Conservation (phyloP, 2,888 invertebrate genomes). For the Beris morrisii region DNA sequence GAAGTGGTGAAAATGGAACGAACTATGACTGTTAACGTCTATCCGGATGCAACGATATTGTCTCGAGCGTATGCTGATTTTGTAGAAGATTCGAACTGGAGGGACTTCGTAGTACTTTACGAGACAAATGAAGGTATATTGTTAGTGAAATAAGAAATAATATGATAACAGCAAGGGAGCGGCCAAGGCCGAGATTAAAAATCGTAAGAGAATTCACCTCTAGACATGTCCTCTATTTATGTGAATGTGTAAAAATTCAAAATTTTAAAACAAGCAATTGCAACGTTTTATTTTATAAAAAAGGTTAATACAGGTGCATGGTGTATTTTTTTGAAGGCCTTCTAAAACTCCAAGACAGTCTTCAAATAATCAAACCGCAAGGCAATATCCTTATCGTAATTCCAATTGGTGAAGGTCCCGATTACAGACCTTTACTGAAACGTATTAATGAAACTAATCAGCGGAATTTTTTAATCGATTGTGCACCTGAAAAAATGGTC, state of each 20-base stretch:
- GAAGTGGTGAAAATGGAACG: conserved; percentile 55
- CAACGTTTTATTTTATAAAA: too few relatives aligned
- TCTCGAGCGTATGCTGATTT: conserved; percentile 74
- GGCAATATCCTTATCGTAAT: conserved; percentile 69
- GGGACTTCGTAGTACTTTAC: conserved; percentile 77
- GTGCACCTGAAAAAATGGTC: conserved; percentile 67
- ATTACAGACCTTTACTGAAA: conserved; percentile 71
- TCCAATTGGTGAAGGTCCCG: conserved; percentile 60
- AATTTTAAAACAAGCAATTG: too few relatives aligned
- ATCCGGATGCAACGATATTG: conserved; percentile 67
- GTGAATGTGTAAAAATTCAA: too few relatives aligned
- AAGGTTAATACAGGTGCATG: too few relatives aligned
- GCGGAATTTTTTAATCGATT: conserved; percentile 76
- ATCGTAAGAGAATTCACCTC: too few relatives aligned
- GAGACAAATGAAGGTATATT: conserved; percentile 74
- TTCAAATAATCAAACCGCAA: conserved; percentile 62
- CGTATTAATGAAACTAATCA: conserved; percentile 71
- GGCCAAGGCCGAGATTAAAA: too few relatives aligned
- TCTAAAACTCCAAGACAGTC: conserved; percentile 25
- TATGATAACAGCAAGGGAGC: too few relatives aligned
- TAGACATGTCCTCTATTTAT: too few relatives aligned
- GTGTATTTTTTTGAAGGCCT: neutral
- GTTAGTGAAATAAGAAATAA: too few relatives aligned
- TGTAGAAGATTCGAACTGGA: conserved; percentile 76
- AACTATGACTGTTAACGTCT: conserved; percentile 68